These are phyloP conservation scores for Oceanodroma leucorhoa DNA, from an alignment of 2,797 vertebrate genomes.

Conservation along the genomic window DNA sequence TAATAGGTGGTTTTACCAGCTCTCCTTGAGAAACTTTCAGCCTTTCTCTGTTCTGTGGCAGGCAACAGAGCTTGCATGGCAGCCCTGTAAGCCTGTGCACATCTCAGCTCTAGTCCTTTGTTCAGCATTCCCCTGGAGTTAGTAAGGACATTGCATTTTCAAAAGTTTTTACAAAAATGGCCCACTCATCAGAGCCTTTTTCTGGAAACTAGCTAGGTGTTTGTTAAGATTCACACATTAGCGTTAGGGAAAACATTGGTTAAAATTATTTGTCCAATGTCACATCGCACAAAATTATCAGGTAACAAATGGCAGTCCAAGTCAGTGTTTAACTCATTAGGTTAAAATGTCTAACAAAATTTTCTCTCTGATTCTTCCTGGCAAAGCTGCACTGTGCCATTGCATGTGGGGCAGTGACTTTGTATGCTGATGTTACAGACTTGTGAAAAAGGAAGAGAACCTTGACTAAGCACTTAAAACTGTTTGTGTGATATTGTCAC, in stretches of 20 bases:
- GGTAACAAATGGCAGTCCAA: not conserved
- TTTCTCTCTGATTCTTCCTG: not conserved
- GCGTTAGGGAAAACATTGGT: not conserved
- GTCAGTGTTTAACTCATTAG: not conserved
- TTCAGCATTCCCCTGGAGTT: not conserved
- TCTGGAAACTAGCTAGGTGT: not conserved
- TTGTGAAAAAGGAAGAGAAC: not conserved
- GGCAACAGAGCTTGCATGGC: not conserved
- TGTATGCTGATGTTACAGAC: not conserved
- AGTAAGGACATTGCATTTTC: not conserved
- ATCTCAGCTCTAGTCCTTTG: not conserved
- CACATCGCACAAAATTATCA: not conserved
- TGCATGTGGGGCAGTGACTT: not conserved
- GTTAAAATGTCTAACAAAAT: not conserved
- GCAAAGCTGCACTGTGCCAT: not conserved
- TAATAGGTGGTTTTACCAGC: not conserved
- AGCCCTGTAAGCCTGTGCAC: not conserved
- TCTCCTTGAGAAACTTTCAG: not conserved
- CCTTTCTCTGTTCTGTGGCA: not conserved
- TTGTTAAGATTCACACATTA: not conserved
- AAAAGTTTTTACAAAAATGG: not conserved
- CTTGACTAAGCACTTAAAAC: not conserved
- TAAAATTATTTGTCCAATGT: not conserved
- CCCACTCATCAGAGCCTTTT: not conserved
- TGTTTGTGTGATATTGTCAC: not conserved